Conservation (phyloP, 2,888 invertebrate species). For the Lomographa bimaculata region DNA sequence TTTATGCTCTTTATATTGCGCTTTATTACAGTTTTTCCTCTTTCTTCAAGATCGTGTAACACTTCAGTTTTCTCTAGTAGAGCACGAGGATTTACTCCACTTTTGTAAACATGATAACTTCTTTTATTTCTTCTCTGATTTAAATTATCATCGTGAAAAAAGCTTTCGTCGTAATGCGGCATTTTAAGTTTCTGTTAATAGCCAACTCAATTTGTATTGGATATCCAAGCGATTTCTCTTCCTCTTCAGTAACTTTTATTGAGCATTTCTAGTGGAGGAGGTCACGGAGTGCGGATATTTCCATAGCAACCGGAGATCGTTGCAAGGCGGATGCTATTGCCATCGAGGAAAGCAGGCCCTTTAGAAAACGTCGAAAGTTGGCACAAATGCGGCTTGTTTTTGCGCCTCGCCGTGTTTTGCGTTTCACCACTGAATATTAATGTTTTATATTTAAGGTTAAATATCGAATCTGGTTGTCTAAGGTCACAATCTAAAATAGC, state of each 20-base stretch:
- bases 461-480: slow-evolving; percentile 21
- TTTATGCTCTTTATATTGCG: slow-evolving; percentile 73
- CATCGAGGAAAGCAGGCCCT: slow-evolving; percentile 64
- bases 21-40: slow-evolving; percentile 69
- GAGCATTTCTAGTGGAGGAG: slow-evolving; percentile 38
- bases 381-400: slow-evolving; percentile 43
- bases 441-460: slow-evolving; percentile 26
- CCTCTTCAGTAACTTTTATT: slow-evolving; percentile 6
- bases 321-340: slow-evolving; percentile 45
- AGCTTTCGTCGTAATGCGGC: slow-evolving; percentile 81
- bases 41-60: slow-evolving; percentile 64
- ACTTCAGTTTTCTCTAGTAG: slow-evolving; percentile 63
- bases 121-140: slow-evolving; percentile 79
- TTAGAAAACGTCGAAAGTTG: slow-evolving; percentile 73
- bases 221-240: slow-evolving; percentile 3
- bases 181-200: slow-evolving; percentile 44
- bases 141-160: slow-evolving; percentile 73
- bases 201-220: slow-evolving; percentile 3
- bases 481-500: slow-evolving; percentile 70
- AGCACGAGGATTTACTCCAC: slow-evolving; percentile 61
- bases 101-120: slow-evolving; percentile 78
- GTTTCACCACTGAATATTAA: slow-evolving; percentile 35
- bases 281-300: slow-evolving; percentile 44
- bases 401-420: slow-evolving; percentile 33
- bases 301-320: slow-evolving; percentile 49